Evolutionary conservation across 2,113 vertebrate species (phyloP).

Genomic region (Mesocricetus auratus): DNA sequence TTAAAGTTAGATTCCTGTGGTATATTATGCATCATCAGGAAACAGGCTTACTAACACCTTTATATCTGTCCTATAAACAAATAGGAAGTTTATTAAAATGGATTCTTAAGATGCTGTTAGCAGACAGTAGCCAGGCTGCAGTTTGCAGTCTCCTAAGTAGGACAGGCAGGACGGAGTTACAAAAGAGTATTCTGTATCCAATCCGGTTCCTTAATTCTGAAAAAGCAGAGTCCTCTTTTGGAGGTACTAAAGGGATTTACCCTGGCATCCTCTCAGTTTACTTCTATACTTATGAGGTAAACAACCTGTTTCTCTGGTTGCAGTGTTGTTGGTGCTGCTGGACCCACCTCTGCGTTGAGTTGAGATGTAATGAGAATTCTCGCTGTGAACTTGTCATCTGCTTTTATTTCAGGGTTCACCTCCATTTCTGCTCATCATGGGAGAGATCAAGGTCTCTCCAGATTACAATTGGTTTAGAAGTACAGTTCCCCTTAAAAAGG

Average conservation of each 20-base stretch:
- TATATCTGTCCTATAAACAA: background rate
- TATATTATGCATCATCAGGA: constrained; percentile 35
- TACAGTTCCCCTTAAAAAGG: constrained; percentile 97
- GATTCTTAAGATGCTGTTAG: constrained; percentile 18
- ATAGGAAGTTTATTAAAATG: constrained; percentile 54
- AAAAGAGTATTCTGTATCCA: background rate
- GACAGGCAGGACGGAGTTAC: background rate
- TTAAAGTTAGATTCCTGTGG: constrained; percentile 11
- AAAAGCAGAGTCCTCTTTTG: constrained; percentile 23
- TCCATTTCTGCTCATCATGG: constrained; percentile 89
- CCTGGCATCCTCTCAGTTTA: constrained; percentile 48
- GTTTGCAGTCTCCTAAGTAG: background rate
- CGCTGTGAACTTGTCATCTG: constrained; percentile 74
- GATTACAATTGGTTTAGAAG: constrained; percentile 99
- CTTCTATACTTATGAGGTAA: background rate
- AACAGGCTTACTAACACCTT: background rate
- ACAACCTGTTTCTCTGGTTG: constrained; percentile 2
- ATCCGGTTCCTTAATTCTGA: background rate
- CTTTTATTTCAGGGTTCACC: constrained; percentile 83
- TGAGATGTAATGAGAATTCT: constrained; percentile 20
- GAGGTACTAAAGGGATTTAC: constrained; percentile 41
- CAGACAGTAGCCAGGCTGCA: background rate
- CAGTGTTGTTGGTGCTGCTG: background rate
- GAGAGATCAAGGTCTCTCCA: constrained; percentile 98
- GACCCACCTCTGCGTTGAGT: constrained; percentile 27